Conservation (phyloP, 2,888 invertebrate genomes). For the Torymus auratus region DNA sequence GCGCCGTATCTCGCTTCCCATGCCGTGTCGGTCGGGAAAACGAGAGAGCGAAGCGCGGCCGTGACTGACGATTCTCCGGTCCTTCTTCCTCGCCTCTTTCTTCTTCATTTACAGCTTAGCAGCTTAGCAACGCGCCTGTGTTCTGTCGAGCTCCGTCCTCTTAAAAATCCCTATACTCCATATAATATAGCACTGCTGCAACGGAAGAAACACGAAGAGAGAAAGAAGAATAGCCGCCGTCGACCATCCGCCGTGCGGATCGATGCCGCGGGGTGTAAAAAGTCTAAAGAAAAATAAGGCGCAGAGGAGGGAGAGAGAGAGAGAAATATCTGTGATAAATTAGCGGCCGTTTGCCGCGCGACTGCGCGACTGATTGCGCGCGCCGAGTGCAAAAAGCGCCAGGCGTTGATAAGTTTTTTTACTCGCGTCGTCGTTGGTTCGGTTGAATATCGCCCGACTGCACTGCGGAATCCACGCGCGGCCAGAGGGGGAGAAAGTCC, state of each 20-base stretch:
- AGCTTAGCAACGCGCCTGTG: background rate
- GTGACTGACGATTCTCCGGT: slow-evolving; percentile 21
- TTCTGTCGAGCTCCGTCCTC: background rate
- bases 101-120: slow-evolving; percentile 1
- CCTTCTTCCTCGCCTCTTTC: background rate
- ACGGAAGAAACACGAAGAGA: background rate
- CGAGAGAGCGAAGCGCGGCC: slow-evolving; percentile 6
- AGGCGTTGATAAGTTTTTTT: slow-evolving; percentile 26
- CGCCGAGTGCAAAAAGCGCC: background rate
- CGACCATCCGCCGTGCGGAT: too few species aligned
- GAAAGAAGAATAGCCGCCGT: background rate
- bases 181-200: background rate
- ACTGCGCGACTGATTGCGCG: slow-evolving; percentile 23
- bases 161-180: slow-evolving; percentile 20
- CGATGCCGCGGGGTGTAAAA: too few species aligned
- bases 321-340: slow-evolving; percentile 43
- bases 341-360: slow-evolving; percentile 31
- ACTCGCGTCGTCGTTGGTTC: background rate
- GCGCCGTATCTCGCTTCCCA: background rate
- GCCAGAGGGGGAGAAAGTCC: background rate
- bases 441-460: background rate
- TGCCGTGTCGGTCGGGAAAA: background rate
- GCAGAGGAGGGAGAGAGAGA: background rate
- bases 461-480: background rate
- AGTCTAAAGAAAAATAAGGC: slow-evolving; percentile 17